These are phyloP conservation scores for Equus przewalskii DNA, from an alignment of 2,113 vertebrate genomes.

Conservation along the genomic window DNA sequence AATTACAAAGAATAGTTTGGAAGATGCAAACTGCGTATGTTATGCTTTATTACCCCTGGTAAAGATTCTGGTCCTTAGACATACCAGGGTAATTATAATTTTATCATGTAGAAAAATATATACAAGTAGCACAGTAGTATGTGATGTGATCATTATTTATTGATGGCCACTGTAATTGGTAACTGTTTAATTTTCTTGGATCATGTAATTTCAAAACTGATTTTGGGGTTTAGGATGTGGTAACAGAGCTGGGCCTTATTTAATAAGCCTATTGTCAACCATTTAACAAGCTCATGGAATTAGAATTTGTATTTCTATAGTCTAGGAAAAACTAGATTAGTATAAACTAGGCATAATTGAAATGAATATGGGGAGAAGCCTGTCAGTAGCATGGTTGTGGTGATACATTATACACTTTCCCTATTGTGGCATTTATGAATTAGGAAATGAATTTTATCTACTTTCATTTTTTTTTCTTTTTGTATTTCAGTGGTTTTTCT, in stretches of 20 bases:
- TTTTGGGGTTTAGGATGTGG: conserved; percentile 27
- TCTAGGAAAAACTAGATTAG: background rate
- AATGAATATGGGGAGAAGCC: background rate
- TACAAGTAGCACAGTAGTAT: background rate
- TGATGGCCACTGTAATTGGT: background rate
- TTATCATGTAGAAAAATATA: background rate
- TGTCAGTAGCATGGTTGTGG: background rate
- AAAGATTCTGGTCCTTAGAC: conserved; percentile 14
- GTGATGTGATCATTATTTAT: background rate
- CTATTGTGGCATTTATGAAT: background rate
- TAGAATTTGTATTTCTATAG: background rate
- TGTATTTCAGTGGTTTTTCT: background rate
- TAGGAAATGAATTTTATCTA: conserved; percentile 11
- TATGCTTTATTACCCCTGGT: background rate
- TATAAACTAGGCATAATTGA: background rate
- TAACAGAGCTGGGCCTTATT: conserved; percentile 15
- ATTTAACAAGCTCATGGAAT: conserved; percentile 13
- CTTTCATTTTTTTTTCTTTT: background rate
- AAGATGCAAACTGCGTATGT: background rate
- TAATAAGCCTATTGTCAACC: background rate
- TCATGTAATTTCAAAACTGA: conserved; percentile 28
- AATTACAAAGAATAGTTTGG: background rate
- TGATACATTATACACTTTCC: background rate
- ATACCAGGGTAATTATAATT: conserved; percentile 13
- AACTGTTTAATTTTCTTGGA: conserved; percentile 41